Evolutionary conservation across 2,888 invertebrate genomes (phyloP), one percentile per base, ranked within the genome.

Genomic region (Meta bourneti): DNA sequence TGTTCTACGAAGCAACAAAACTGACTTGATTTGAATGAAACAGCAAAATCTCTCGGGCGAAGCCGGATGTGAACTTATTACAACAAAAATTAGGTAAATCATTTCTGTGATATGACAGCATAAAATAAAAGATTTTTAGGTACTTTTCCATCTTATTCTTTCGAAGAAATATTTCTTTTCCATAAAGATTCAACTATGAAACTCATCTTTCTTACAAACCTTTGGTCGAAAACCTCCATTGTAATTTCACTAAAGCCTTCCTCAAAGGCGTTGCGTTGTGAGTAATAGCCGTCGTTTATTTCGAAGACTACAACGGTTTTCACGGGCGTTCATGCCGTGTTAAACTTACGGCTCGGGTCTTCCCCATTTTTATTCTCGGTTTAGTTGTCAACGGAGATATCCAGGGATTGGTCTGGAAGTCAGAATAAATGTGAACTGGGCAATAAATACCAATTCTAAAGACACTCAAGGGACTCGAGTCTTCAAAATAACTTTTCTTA

Each of bases 241-340:
- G 81, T 72, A 74, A 88, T 88, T n/a, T 88, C 52, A 54, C 72
- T 49, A 81, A 61, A 81, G 19, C 51, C 19, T 6, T 88, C 88
- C 61, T 81, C 77, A 49, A 69, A 81, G 74, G 69, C 69, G 74
- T 81, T 75, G 54, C 20, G 6, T 13, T 81, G 80, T 88, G 80
- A 81, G 80, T 81, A 88, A 88, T 88, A 71, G 74, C 75, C 34
- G 49, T 75, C 81, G 71, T 88, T 74, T 81, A 74, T 88, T 19
- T 81, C 81, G 74, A 61, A 71, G 69, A 49, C 61, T 85, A 72
- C 81, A 20, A 75, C 61, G 48, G 61, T 74, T 81, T 54, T 61
- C 74, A 72, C 9, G 19, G 72, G 54, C 19, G 51, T 61, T 81
- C 72, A 80, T 49, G 88, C 71, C 61, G 54, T 74, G 75, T 88